A percentile compares a stretch with the other conserved stretches of the same genome.
Conservation (phyloP, 1,140 invertebrate species). For the Drosophila saltans region DNA sequence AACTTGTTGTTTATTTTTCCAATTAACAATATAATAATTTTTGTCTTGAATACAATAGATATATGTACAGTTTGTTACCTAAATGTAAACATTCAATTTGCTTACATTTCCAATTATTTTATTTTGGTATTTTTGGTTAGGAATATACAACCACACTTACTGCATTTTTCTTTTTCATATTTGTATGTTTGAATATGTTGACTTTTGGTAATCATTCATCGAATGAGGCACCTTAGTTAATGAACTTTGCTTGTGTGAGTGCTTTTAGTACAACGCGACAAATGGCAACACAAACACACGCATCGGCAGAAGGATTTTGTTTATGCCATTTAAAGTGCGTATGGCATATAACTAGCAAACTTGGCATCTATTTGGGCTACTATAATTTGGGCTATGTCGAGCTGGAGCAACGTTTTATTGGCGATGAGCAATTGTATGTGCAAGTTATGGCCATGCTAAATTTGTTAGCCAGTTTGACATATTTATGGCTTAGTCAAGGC, state of each 20-base stretch:
- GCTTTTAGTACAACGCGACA: conserved; percentile 14
- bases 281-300: conserved; percentile 50
- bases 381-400: conserved; percentile 48
- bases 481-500: conserved; percentile 48
- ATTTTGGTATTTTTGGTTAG: background rate
- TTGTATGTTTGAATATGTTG: no score
- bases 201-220: background rate
- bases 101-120: background rate
- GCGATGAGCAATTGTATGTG: conserved; percentile 60
- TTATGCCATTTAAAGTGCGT: conserved; percentile 57
- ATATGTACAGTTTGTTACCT: background rate
- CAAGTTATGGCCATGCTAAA: conserved; percentile 45
- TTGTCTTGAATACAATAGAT: background rate
- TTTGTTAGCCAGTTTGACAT: conserved; percentile 26
- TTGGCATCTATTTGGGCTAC: conserved; percentile 59
- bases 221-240: background rate
- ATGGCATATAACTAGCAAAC: conserved; percentile 36
- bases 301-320: conserved; percentile 53
- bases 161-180: no score
- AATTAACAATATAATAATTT: background rate
- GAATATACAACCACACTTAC: no score
- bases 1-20: background rate
- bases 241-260: background rate
- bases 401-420: conserved; percentile 11
- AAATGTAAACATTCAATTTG: background rate